Base-by-base conservation (phyloP, 2,888 invertebrate genomes). In the Morpho deidamia region DNA sequence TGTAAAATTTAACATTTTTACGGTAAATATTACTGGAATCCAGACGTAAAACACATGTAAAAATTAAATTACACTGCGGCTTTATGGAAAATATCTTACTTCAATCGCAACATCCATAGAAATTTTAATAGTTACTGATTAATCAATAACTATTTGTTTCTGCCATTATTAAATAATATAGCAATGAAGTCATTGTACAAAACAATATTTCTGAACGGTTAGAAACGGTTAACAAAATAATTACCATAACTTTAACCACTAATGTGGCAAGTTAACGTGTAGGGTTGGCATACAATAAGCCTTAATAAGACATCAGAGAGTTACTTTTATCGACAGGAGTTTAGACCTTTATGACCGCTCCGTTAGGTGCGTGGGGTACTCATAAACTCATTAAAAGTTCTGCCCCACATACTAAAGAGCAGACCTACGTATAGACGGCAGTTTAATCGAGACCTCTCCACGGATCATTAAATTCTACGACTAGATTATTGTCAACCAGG, bases 361-460 rank as follows among this genome's bases (percentile, higher is more conserved):
- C 46, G 46, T 46, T 66, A 65, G 55, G 53, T 56, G 58, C 56
- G 50, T 54, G 71, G 69, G 72, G 70, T 70, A 70, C 78, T 81
- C 83, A 80, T 86, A 84, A 86, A 83, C 80, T 84, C 83, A 86
- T 86, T 86, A 84, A 83, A 86, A 86, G 83, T 85, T 83, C 72
- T 74, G 47, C 76, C 76, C 72, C 71, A 75, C 78, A 74, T 71
- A 76, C 74, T 79, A 77, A 80, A 81, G 76, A 80, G 77, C 78
- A 80, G 77, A 76, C 78, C 76, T 76, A 80, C 78, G 79, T 78
- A 79, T 72, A 79, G 77, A 81, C 74, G 81, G 76, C 78, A 77
- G 81, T 84, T 83, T 84, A 85, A 86, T 85, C 81, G 86, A 76
- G 77, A 81, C 76, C 82, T 76, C 77, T 83, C 83, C 80, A 81